Percentiles rank a stretch among this genome's conserved stretches.
phyloP scores from a whole-genome alignment of 2,888 invertebrate species.

The Ichneumon xanthorius region DNA sequence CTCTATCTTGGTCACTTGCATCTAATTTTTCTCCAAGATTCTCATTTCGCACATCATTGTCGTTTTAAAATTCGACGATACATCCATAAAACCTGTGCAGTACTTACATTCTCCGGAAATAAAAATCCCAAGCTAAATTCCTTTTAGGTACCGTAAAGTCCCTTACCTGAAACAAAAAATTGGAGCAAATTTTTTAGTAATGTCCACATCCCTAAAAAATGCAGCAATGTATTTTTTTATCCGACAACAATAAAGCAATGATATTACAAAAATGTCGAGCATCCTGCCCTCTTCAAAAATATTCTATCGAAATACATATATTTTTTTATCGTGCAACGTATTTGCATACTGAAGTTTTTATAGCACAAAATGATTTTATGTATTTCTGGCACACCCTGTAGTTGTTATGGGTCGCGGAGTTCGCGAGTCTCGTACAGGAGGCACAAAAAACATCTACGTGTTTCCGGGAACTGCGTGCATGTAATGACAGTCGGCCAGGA shows the following conservation, averaged over 20 bases:
- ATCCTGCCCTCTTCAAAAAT: not conserved
- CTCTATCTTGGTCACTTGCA: not conserved
- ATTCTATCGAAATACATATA: not conserved
- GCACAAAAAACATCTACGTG: slow-evolving; percentile 47
- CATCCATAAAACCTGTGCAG: not conserved
- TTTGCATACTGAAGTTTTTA: slow-evolving; percentile 2
- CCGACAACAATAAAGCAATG: not conserved
- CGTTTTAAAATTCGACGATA: not conserved
- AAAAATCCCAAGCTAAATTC: not conserved
- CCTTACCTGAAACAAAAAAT: slow-evolving; percentile 20
- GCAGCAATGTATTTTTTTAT: not conserved
- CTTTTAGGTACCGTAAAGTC: not conserved
- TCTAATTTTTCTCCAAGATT: not conserved
- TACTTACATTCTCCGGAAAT: not conserved
- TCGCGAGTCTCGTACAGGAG: slow-evolving; percentile 11
- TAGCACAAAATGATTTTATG: not conserved
- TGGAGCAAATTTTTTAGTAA: not conserved
- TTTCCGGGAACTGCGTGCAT: slow-evolving; percentile 59
- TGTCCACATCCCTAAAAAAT: not conserved
- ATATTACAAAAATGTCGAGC: not conserved
- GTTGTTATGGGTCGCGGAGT: not conserved
- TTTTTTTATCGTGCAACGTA: not conserved
- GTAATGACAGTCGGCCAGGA: slow-evolving; percentile 60
- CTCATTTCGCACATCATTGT: not conserved
- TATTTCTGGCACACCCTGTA: slow-evolving; percentile 9